Percentiles rank a stretch among this genome's conserved stretches.
phyloP scores from a whole-genome alignment of 64 coral and sea anemone species.

The Porites australiensis region DNA sequence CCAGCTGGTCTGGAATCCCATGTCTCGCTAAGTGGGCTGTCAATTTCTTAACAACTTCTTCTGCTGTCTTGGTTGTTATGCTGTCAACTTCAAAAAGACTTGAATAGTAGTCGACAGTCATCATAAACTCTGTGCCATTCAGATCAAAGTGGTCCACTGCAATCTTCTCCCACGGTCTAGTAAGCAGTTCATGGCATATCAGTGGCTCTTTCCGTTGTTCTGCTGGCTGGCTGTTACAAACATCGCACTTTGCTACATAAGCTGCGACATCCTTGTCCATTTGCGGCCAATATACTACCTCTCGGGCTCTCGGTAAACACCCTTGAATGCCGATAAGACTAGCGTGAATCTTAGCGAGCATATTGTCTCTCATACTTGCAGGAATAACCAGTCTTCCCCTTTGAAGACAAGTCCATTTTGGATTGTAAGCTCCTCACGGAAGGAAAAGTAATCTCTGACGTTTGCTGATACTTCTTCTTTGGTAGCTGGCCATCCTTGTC shows the following conservation, averaged over 20 bases:
- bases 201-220: constrained; percentile 37
- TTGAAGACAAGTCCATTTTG: constrained; percentile 63
- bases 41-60: background rate
- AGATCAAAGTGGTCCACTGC: constrained; percentile 47
- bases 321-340: constrained; percentile 61
- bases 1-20: constrained; percentile 39
- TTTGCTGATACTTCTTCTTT: background rate
- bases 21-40: constrained; percentile 33
- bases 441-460: constrained; percentile 27
- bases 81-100: constrained; percentile 35
- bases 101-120: constrained; percentile 37
- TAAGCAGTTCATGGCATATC: background rate
- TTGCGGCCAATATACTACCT: constrained; percentile 38
- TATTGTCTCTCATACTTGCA: constrained; percentile 14
- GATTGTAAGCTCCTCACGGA: constrained; percentile 22
- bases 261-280: constrained; percentile 41
- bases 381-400: constrained; percentile 35
- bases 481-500: constrained; percentile 35
- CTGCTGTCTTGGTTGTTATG: background rate
- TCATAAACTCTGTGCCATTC: constrained; percentile 15
- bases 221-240: constrained; percentile 13
- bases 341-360: constrained; percentile 33
- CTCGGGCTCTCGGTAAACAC: constrained; percentile 36
- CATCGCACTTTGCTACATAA: background rate
- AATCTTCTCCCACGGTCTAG: constrained; percentile 44